Evolutionary conservation across 2,113 vertebrate species (phyloP), one percentile per base, ranked within the genome.

Genomic region (Gymnocephalus cernua): DNA sequence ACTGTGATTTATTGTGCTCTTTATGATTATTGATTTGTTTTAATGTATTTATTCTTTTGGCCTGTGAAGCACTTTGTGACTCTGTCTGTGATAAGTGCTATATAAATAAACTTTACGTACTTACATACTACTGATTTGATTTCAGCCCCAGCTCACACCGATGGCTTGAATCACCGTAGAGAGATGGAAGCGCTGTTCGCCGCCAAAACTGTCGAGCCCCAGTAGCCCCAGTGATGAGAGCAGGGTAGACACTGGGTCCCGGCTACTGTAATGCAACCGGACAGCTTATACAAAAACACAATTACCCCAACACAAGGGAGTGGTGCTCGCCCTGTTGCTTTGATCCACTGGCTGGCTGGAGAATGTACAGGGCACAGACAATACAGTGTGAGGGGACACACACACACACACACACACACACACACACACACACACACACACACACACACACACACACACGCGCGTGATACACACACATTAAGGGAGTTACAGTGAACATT

Each of bases 251-350:
- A 82, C 68, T 2, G 18, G 77, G 77, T 53, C 61, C 69, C 45
- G 81, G 74, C 50, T 48, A 21, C 63, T 66, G 81, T 89, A 91
- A 94, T 91, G 80, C 68, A 71, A 81, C 76, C 70, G 62, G 91
- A 92, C 89, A 91, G 90, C 72, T 91, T 79, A 59, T 84, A 87
- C 81, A 75, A 92, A 93, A 93, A 88, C 81, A 87, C 88, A 90
- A 90, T 93, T 87, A 89, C 61, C 77, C 54, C 76, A 64, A 84
- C 88, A 88, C 88, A 82, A 74, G 74, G 73, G 74, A 77, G 51
- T 56, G 79, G 25, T 62, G 72, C 44, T 70, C 50, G 19, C 41
- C 64, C 73, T 48, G 66, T 48, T 80, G 62, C 68, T 84, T 73
- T 54, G 72, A 64, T 72, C 67, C 68, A 27, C 75, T 38, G 77